Evolutionary conservation across 2,888 invertebrate species (phyloP), one percentile per base, ranked within the genome.

Genomic region (Colostygia pectinataria): DNA sequence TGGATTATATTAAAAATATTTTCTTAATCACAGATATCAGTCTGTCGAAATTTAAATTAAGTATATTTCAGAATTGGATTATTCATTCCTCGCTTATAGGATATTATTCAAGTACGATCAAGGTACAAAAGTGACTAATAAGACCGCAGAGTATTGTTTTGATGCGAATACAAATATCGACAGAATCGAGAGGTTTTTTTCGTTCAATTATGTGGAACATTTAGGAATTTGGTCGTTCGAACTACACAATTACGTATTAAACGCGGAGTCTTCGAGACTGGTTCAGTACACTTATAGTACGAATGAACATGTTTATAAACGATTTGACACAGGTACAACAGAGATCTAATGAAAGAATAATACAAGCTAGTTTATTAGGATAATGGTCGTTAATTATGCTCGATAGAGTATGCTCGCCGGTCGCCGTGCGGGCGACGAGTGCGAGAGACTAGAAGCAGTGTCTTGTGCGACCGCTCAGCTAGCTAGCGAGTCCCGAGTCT

Each of bases 21-120:
- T 83, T 89, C 85, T 87, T 89, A 89, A 90, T 90, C 90, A 90
- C 90, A 90, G 89, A 86, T 89, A 89, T 90, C 90, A 90, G 90
- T 90, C 90, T 90, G 90, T 88, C 82, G 86, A 83, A 90, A 89
- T 90, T 90, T 90, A 89, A 90, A 90, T 90, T 90, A 90, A 90
- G 89, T 90, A 90, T 89, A 90, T 90, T 86, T 88, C 88, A 88
- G 87, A 89, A 85, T 83, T 84, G 86, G 79, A 83, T 89, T 85
- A 84, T 84, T 85, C 83, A 75, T 81, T 76, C 80, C 77, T 83
- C 82, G 80, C 85, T 82, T 83, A 77, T 81, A 86, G 77, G 80
- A 82, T 77, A 77, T 78, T 80, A 83, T 82, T 86, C 83, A 83
- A 86, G 83, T 86, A 84, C 85, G 76, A 77, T 81, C 80, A 88